These are phyloP conservation scores for Entomyzon cyanotis DNA, from an alignment of 2,113 vertebrate species.

Conservation along the genomic window DNA sequence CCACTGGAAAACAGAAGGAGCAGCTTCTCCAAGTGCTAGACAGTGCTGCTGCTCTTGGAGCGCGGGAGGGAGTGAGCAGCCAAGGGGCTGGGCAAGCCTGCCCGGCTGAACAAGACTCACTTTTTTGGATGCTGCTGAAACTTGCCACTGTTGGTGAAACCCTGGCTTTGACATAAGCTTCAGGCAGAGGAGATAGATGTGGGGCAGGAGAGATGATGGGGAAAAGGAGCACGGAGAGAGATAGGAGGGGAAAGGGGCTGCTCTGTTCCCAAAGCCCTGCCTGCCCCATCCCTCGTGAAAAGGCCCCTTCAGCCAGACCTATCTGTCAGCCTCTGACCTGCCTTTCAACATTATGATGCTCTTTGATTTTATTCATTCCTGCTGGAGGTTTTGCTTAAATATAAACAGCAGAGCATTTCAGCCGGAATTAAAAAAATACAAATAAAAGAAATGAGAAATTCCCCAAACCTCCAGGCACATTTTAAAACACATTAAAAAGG, in stretches of 20 bases:
- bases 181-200: background rate
- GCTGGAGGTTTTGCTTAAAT: constrained; percentile 54
- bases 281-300: constrained; percentile 20
- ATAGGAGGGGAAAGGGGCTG: constrained; percentile 22
- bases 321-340: constrained; percentile 21
- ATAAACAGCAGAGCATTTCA: constrained; percentile 60
- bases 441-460: constrained; percentile 58
- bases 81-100: background rate
- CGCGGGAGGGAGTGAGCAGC: background rate
- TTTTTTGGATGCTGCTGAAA: background rate
- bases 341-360: constrained; percentile 28
- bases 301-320: constrained; percentile 52
- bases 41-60: background rate
- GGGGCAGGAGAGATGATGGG: background rate
- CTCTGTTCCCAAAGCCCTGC: background rate
- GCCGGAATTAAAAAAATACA: constrained; percentile 51
- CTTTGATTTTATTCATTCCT: constrained; percentile 65
- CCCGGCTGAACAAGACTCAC: background rate
- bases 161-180: background rate
- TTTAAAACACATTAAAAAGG: constrained; percentile 29
- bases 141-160: background rate
- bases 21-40: background rate
- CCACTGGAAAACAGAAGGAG: constrained; percentile 13
- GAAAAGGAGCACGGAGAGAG: background rate
- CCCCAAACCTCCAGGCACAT: constrained; percentile 46